Percentiles rank a stretch among this genome's conserved stretches.
phyloP scores from a whole-genome alignment of 2,113 vertebrate species.

The Varanus komodoensis region DNA sequence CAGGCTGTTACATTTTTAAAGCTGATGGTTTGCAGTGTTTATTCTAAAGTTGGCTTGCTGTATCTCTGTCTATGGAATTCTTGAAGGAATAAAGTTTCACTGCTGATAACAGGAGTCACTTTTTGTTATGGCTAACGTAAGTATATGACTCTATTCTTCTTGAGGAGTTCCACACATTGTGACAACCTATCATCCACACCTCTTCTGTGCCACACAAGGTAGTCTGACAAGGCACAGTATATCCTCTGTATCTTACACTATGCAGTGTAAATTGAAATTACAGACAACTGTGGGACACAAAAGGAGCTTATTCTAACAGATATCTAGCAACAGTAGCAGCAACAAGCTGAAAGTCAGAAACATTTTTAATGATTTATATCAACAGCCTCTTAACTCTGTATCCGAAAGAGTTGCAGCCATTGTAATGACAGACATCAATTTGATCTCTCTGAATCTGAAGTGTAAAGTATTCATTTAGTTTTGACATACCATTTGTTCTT shows the following conservation, averaged over 20 bases:
- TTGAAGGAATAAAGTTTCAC: background rate
- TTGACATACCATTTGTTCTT: background rate
- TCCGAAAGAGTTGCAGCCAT: background rate
- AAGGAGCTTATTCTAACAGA: background rate
- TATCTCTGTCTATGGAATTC: background rate
- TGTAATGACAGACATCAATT: background rate
- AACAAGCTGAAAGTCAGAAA: background rate
- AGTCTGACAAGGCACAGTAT: background rate
- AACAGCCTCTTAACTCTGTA: background rate
- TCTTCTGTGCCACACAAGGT: background rate
- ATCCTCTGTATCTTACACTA: background rate
- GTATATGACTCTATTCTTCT: background rate
- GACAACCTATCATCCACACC: background rate
- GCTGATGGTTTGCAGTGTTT: background rate
- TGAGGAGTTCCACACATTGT: background rate
- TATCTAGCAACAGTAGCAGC: background rate
- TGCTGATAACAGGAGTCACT: background rate
- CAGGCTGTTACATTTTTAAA: background rate
- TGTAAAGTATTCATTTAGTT: background rate
- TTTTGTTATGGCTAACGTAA: background rate
- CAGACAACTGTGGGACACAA: background rate
- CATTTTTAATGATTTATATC: background rate
- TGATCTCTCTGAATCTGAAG: background rate
- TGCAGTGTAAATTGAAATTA: background rate
- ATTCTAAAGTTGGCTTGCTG: background rate